phyloP scores from a whole-genome alignment of 2,797 vertebrate genomes.

The Loris lydekkerianus region DNA sequence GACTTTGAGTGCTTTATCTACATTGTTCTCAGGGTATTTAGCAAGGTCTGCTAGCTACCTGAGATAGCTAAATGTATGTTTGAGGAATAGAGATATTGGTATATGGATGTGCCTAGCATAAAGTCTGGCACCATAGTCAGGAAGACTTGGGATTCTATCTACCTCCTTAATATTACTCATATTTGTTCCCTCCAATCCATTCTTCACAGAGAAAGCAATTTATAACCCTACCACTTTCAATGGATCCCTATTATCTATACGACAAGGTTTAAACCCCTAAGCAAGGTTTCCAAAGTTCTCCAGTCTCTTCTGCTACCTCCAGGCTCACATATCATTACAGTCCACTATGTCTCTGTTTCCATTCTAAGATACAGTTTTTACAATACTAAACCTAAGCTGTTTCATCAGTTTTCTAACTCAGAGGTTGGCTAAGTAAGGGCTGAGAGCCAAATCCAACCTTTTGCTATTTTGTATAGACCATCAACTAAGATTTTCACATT shows the following conservation, averaged over 20 bases:
- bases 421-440: background rate
- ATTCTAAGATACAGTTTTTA: background rate
- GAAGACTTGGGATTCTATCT: slow-evolving; percentile 1
- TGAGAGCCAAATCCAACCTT: background rate
- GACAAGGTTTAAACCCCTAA: background rate
- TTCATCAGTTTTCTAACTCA: background rate
- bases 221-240: background rate
- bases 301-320: background rate
- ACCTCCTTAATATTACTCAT: background rate
- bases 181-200: background rate
- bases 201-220: slow-evolving; percentile 13
- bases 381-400: background rate
- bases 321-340: background rate
- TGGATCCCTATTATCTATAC: background rate
- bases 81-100: background rate
- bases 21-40: background rate
- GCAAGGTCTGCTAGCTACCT: background rate
- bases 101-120: background rate
- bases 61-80: background rate
- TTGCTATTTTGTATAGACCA: background rate
- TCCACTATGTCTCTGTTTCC: background rate
- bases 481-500: slow-evolving; percentile 41
- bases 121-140: background rate
- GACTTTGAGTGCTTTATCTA: background rate
- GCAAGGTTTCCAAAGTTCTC: background rate